A percentile compares a stretch with the other conserved stretches of the same genome.
Conservation (phyloP, 2,888 invertebrate genomes). For the Yponomeuta sedellus region DNA sequence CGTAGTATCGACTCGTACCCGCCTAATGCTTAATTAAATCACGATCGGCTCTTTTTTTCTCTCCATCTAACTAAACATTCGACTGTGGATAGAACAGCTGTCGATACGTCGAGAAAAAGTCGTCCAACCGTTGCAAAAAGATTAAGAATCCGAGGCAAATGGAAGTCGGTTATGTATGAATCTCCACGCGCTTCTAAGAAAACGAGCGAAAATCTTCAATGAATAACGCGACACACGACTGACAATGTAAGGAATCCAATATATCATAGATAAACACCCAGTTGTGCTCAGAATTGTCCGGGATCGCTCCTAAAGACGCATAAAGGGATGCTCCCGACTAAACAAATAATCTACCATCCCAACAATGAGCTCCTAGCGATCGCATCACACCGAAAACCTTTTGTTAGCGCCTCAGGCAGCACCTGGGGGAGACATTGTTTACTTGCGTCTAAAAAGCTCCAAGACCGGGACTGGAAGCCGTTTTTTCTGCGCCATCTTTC, state of each 20-base stretch:
- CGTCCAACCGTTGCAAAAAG: constrained; percentile 29
- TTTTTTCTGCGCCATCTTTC: constrained; percentile 67
- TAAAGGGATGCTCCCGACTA: constrained; percentile 58
- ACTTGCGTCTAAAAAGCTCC: constrained; percentile 58
- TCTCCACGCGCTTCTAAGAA: constrained; percentile 27
- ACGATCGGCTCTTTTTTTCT: constrained; percentile 54
- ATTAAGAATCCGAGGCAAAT: background rate
- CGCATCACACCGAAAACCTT: constrained; percentile 62
- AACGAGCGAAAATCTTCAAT: constrained; percentile 19
- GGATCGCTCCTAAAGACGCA: constrained; percentile 32
- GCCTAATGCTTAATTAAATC: constrained; percentile 73
- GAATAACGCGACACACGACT: constrained; percentile 42
- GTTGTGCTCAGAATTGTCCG: constrained; percentile 41
- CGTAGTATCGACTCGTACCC: constrained; percentile 59
- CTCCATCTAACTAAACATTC: constrained; percentile 32
- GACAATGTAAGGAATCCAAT: constrained; percentile 43
- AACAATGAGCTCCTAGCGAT: constrained; percentile 46
- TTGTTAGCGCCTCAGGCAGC: constrained; percentile 47
- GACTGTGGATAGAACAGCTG: constrained; percentile 42
- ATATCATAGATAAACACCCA: constrained; percentile 62
- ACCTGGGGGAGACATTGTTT: constrained; percentile 57
- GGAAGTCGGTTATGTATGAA: background rate
- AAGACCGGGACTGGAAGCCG: constrained; percentile 46
- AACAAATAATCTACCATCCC: constrained; percentile 47
- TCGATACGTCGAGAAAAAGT: constrained; percentile 20